Percentiles rank a stretch among this genome's conserved stretches.
Evolutionary conservation across 2,888 invertebrate genomes (phyloP).

Genomic region (Hemithea aestivaria): DNA sequence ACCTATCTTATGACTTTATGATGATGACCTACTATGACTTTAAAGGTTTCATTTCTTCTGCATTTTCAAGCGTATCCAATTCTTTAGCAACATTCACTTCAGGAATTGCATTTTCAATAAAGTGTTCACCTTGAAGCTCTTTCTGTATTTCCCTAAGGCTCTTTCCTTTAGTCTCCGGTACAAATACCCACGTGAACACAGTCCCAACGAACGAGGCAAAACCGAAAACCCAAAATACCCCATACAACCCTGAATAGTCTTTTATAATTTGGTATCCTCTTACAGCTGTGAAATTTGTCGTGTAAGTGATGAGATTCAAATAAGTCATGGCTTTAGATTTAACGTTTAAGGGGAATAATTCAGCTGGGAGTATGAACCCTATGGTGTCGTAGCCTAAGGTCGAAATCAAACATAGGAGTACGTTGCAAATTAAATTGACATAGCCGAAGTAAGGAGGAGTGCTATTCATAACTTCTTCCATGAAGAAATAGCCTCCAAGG

Average conservation of each 20-base stretch:
- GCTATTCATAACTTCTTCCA: constrained; percentile 40
- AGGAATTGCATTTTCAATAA: constrained; percentile 30
- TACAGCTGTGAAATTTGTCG: constrained; percentile 65
- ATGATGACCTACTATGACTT: no score
- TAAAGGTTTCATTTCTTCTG: no score
- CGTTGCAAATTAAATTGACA: constrained; percentile 61
- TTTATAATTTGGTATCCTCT: constrained; percentile 70
- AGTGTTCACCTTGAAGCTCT: constrained; percentile 55
- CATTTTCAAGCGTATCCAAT: no score
- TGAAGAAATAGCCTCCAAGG: constrained; percentile 54
- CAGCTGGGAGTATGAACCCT: constrained; percentile 69
- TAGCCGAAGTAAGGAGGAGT: constrained; percentile 41
- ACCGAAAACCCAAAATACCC: constrained; percentile 70
- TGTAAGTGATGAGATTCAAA: constrained; percentile 56
- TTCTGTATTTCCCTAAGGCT: constrained; percentile 76
- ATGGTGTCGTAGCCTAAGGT: constrained; percentile 69
- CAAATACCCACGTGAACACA: constrained; percentile 56
- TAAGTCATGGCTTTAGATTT: constrained; percentile 74
- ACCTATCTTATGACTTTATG: no score
- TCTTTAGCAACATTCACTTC: constrained; percentile 7
- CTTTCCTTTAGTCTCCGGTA: constrained; percentile 79
- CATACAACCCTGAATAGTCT: constrained; percentile 62
- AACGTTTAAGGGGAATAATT: constrained; percentile 77
- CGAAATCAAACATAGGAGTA: constrained; percentile 42
- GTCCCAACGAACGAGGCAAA: constrained; percentile 58